Evolutionary conservation across 2,888 invertebrate genomes (phyloP), one percentile per base, ranked within the genome.

Genomic region (Anodontia alba): DNA sequence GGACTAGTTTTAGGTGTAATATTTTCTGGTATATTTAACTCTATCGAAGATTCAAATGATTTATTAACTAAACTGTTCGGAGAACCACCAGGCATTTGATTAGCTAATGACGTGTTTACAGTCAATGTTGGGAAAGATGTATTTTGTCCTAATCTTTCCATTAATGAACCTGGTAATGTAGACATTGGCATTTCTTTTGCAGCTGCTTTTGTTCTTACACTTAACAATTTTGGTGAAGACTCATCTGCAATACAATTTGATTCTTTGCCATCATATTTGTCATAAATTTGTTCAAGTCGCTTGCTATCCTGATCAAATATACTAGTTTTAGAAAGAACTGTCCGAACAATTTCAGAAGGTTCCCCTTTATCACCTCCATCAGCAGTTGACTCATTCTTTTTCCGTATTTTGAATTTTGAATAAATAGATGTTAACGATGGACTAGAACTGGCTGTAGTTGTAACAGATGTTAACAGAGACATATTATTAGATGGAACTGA

Each of bases 271-370:
- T 98, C 96, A 95, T 98, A 96, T 95, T 97, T 96, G 94, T 98
- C 96, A 93, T 96, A 96, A 78, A 97, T 97, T 91, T 94, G 92
- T 94, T 98, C 98, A 79, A 99, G 95, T 46, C 99, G 96, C 95
- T 98, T 98, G 54, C 97, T 96, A 94, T 99, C 99, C 94, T 99
- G 99, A 94, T 99, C 99, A 95, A 99, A 99, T 74, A 99, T 94
- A 79, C 98, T 98, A 85, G 97, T 96, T 94, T 98, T 98, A 7
- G 98, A 98, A 91, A 99, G 96, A 90, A 99, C 96, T 33, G 98
- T 97, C 92, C 98, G 97, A 51, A 98, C 97, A 91, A 99, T 98
- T 91, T 98, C 98, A 33, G 98, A 98, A 0, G 98, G 98, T 93
- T 98, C 97, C 80, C 97, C 96, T 92, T 97, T 89, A 12, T 85